Evolutionary conservation across 92 coral and sea anemone genomes (phyloP), one percentile per base, ranked within the genome.

Genomic region (Porites lobata): DNA sequence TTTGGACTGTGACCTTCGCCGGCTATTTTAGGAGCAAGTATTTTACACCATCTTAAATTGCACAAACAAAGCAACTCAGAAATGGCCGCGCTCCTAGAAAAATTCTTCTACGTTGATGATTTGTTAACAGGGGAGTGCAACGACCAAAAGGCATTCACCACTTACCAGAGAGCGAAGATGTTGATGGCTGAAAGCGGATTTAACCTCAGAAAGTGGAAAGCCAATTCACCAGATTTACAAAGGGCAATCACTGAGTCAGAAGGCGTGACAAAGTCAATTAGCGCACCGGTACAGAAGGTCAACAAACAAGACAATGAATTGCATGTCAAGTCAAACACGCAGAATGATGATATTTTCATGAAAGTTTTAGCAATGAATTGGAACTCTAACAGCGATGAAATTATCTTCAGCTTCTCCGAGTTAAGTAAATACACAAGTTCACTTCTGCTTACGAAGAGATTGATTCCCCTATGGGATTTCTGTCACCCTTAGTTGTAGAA

Each of bases 371-470:
- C 94, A 17, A 3, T 78, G 67, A 85, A 84, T 72, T 94, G 93
- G 93, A 86, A 94, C 91, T 85, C 91, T 72, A 50, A 69, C 20
- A 50, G 75, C 17, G 94, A 94, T 72, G 83, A 90, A 61, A 67
- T 87, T 62, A 47, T 22, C 81, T 93, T 90, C 85, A 82, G 83
- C 50, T 87, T 75, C 72, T 19, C 72, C 29, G 88, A 81, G 21
- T 64, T 91, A 72, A 62, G 53, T 67, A 62, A 88, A 18, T 86
- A 92, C 53, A 92, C 92, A 17, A 73, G 24, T 20, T 85, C 85
- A 74, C 95, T 91, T 83, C 93, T 92, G 69, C 65, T 73, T 84
- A 94, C 90, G 56, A 94, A 94, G 92, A 76, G 94, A 43, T 92
- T 92, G 15, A 54, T 86, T 51, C 91, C 72, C 95, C 92, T n/a